Evolutionary conservation across 2,113 vertebrate genomes (phyloP).

Genomic region (Takifugu flavidus): DNA sequence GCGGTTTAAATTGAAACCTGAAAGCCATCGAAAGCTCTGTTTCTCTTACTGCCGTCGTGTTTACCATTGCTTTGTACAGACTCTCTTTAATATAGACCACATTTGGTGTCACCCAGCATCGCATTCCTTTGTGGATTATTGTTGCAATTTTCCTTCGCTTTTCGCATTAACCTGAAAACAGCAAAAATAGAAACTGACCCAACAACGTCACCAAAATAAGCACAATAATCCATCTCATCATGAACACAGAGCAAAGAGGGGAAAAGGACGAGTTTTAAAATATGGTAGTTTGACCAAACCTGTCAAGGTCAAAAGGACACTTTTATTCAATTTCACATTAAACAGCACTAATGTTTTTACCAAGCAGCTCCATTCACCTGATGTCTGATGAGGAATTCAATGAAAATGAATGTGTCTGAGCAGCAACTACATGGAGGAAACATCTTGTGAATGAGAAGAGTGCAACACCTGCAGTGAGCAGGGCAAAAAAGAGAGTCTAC

Average conservation of each 20-base stretch:
- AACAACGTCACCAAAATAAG: no score
- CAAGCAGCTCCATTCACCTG: no score
- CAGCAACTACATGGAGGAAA: conserved; percentile 8
- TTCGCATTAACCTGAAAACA: no score
- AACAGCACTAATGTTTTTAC: no score
- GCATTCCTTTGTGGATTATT: background rate
- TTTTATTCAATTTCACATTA: no score
- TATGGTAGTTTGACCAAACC: no score
- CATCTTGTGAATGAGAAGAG: background rate
- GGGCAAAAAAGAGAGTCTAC: conserved; percentile 16
- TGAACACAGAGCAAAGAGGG: no score
- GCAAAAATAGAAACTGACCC: no score
- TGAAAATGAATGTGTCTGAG: background rate
- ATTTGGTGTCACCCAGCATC: conserved; percentile 73
- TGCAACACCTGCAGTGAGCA: background rate
- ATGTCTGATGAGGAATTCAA: no score
- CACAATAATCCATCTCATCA: no score
- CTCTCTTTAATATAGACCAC: conserved; percentile 89
- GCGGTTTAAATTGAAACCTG: conserved; percentile 43
- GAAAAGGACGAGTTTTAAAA: no score
- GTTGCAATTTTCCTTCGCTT: background rate
- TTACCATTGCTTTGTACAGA: conserved; percentile 83
- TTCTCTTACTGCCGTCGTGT: conserved; percentile 81
- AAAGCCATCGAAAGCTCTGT: conserved; percentile 91
- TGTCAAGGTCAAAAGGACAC: no score